Evolutionary conservation across 2,797 vertebrate species (phyloP).

Genomic region (Anableps anableps): DNA sequence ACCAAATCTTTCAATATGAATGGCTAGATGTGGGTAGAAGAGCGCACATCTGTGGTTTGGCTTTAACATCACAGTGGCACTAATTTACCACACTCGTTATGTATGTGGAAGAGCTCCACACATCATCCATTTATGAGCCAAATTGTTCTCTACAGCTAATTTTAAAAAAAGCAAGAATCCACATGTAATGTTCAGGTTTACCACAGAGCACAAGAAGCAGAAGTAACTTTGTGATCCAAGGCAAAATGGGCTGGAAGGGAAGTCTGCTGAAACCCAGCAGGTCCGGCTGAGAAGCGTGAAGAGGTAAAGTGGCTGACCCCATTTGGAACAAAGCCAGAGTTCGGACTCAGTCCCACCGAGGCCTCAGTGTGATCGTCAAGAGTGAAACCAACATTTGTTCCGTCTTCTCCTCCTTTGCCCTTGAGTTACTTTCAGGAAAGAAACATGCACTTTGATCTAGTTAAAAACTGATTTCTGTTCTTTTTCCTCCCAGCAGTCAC

Average conservation of each 20-base stretch:
- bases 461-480: conserved; percentile 6
- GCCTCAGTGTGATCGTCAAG: background rate
- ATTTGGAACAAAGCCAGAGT: conserved; percentile 19
- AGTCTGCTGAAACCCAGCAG: conserved; percentile 1
- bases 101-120: conserved; percentile 3
- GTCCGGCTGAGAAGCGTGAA: background rate
- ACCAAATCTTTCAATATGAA: background rate
- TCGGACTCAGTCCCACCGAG: conserved; percentile 8
- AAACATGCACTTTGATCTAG: background rate
- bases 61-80: background rate
- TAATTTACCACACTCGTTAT: background rate
- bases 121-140: conserved; percentile 15
- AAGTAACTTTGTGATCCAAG: background rate
- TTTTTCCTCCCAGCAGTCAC: background rate
- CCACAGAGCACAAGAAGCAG: background rate
- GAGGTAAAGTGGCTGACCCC: background rate
- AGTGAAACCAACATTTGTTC: conserved; percentile 23
- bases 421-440: conserved; percentile 17
- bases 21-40: conserved; percentile 1
- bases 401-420: conserved; percentile 15
- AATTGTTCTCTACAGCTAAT: conserved; percentile 9
- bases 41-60: conserved; percentile 1
- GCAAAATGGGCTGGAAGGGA: background rate
- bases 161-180: background rate
- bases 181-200: background rate